Evolutionary conservation across 2,888 invertebrate species (phyloP).

Genomic region (Teleogryllus oceanicus): DNA sequence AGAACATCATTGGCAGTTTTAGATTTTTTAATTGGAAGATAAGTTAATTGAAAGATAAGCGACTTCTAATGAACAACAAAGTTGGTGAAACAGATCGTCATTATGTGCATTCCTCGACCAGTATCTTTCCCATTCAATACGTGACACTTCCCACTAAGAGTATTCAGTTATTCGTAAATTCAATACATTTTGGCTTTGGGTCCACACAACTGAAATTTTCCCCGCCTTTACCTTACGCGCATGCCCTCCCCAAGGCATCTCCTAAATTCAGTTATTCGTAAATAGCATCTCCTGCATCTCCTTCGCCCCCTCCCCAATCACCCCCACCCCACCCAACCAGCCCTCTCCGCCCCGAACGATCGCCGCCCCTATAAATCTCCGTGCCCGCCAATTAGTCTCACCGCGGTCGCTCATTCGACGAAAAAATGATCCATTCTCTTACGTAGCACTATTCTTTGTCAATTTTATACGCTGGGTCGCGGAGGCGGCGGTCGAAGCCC

Average conservation of each 20-base stretch:
- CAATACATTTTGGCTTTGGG: too few relatives aligned
- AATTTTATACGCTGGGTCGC: not conserved
- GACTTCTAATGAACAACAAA: too few relatives aligned
- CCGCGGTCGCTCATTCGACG: not conserved
- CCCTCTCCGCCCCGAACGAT: not conserved
- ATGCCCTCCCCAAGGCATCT: not conserved
- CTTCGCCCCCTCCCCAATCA: not conserved
- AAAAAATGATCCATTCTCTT: conserved; percentile 18
- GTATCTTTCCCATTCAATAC: too few relatives aligned
- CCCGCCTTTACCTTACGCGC: not conserved
- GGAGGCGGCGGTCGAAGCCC: not conserved
- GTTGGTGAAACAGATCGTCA: too few relatives aligned
- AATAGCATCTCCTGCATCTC: too few relatives aligned
- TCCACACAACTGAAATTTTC: not conserved
- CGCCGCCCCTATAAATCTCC: not conserved
- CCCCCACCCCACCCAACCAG: not conserved
- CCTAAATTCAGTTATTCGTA: too few relatives aligned
- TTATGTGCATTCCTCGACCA: too few relatives aligned
- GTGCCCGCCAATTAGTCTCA: not conserved
- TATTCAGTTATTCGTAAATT: too few relatives aligned
- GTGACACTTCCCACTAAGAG: too few relatives aligned
- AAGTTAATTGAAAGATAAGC: too few relatives aligned
- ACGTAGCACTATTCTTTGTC: not conserved
- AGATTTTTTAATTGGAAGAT: too few relatives aligned
- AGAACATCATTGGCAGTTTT: too few relatives aligned